phyloP scores from a whole-genome alignment of 2,797 vertebrate genomes.

The Lerista edwardsae region DNA sequence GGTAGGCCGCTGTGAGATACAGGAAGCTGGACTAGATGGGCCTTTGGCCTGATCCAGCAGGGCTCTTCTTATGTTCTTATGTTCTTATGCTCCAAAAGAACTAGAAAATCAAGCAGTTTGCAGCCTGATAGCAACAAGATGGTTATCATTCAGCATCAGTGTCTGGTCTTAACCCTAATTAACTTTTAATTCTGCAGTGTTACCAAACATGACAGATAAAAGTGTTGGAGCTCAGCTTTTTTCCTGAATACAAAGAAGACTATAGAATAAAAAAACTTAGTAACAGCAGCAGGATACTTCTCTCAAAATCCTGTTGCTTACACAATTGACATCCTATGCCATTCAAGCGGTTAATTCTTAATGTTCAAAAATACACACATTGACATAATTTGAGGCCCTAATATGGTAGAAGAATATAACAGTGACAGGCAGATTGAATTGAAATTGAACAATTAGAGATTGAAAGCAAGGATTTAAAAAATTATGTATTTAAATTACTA shows the following conservation, averaged over 20 bases:
- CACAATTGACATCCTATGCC: not conserved
- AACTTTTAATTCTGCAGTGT: conserved; percentile 23
- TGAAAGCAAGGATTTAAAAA: not conserved
- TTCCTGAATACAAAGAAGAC: conserved; percentile 2
- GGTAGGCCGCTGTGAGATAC: no score
- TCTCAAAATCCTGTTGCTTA: not conserved
- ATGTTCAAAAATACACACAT: not conserved
- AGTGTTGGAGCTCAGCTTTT: not conserved
- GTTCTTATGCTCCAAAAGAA: no score
- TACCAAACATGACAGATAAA: conserved; percentile 6
- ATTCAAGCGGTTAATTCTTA: not conserved
- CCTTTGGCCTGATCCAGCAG: no score
- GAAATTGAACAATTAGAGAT: not conserved
- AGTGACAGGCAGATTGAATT: not conserved
- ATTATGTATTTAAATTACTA: not conserved
- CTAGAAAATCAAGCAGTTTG: conserved; percentile 1
- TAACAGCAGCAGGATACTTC: not conserved
- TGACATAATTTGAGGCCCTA: not conserved
- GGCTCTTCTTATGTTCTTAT: no score
- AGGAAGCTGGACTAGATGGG: no score
- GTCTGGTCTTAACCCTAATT: conserved; percentile 29
- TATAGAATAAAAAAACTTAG: not conserved
- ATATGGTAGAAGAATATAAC: not conserved
- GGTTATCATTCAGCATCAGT: conserved; percentile 9
- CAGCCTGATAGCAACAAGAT: not conserved